Percentiles rank a stretch among this genome's conserved stretches.
These are phyloP conservation scores for Pygoscelis adeliae DNA, from an alignment of 2,113 vertebrate species.

Conservation along the genomic window DNA sequence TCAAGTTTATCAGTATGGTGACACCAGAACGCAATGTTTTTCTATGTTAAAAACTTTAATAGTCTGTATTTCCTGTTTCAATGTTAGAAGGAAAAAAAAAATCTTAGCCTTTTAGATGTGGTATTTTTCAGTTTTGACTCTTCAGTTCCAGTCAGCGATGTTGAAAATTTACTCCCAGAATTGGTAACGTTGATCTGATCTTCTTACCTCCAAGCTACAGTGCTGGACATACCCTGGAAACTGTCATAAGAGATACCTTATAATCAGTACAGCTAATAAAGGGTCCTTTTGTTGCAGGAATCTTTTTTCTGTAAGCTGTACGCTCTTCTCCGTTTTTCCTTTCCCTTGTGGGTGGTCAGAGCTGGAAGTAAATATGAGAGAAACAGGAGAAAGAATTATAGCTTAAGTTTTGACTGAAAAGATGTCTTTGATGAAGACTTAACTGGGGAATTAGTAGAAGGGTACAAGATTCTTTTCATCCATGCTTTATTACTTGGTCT, in stretches of 20 bases:
- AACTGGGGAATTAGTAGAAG: background rate
- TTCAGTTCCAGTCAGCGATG: background rate
- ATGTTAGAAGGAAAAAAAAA: background rate
- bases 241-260: background rate
- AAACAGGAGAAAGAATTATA: background rate
- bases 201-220: background rate
- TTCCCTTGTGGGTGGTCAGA: conserved; percentile 45
- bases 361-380: background rate
- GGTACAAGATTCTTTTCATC: background rate
- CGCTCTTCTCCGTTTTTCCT: background rate
- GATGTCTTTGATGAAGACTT: background rate
- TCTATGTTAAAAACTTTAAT: background rate
- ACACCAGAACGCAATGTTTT: background rate
- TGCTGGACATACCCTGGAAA: background rate
- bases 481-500: background rate
- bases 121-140: background rate
- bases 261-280: background rate
- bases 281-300: background rate
- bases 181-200: background rate
- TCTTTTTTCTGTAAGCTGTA: background rate
- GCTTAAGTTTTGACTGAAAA: background rate
- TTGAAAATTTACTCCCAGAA: background rate
- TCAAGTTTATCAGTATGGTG: background rate
- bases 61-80: background rate
- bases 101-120: background rate